Conservation (phyloP, 2,888 invertebrate species). For the Neoitamus cyanurus region DNA sequence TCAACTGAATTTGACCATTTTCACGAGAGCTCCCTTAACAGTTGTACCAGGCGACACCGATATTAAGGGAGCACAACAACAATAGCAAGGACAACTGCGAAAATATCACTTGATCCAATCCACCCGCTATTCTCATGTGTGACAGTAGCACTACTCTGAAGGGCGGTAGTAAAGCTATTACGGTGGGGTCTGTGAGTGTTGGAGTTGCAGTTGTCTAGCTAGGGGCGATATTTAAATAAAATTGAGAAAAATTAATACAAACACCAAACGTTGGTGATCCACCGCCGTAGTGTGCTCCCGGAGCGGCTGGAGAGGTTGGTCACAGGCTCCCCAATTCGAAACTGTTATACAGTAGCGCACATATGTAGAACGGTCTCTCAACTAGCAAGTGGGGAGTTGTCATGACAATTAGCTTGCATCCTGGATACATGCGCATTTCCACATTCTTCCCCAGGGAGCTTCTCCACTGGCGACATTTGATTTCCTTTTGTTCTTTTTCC, state of each 20-base stretch:
- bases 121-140: slow-evolving; percentile 44
- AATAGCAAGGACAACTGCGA: slow-evolving; percentile 52
- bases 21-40: slow-evolving; percentile 55
- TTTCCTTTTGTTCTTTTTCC: not conserved
- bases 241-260: slow-evolving; percentile 44
- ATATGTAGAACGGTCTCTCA: not conserved
- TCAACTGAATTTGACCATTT: slow-evolving; percentile 56
- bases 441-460: not conserved
- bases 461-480: slow-evolving; percentile 18
- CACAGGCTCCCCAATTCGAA: not conserved
- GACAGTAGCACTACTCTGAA: slow-evolving; percentile 41
- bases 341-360: slow-evolving; percentile 30
- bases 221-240: slow-evolving; percentile 37
- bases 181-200: slow-evolving; percentile 16
- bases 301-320: not conserved
- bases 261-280: not conserved
- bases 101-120: slow-evolving; percentile 53
- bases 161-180: slow-evolving; percentile 41
- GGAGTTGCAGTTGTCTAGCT: slow-evolving; percentile 11
- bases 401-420: slow-evolving; percentile 40
- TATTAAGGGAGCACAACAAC: slow-evolving; percentile 35
- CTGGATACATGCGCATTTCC: slow-evolving; percentile 21
- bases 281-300: not conserved
- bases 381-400: slow-evolving; percentile 28
- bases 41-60: slow-evolving; percentile 43